phyloP scores from a whole-genome alignment of 2,888 invertebrate species.

The Hypolimnas misippus region DNA sequence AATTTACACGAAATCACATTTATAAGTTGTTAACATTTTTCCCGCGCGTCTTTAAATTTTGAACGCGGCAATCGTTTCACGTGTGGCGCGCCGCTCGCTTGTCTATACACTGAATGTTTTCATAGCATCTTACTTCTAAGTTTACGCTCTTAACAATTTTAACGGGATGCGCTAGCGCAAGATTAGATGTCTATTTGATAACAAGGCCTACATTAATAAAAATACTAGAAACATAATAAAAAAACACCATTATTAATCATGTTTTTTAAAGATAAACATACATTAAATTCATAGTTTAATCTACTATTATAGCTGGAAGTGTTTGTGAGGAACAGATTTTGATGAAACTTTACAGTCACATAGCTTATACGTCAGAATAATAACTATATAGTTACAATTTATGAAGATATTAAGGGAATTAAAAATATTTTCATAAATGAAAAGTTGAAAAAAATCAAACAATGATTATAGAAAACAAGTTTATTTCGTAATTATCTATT shows the following conservation, averaged over 20 bases:
- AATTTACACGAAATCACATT: conserved; percentile 17
- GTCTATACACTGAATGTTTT: conserved; percentile 70
- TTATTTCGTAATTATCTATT: conserved; percentile 27
- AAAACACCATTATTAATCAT: too few species aligned
- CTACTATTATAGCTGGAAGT: too few species aligned
- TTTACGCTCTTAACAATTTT: conserved; percentile 42
- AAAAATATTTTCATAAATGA: too few species aligned
- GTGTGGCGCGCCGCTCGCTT: conserved; percentile 60
- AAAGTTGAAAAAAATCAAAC: conserved; percentile 21
- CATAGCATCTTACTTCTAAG: conserved; percentile 51
- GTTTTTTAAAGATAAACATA: not conserved
- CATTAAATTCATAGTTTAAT: not conserved
- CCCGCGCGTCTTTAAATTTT: conserved; percentile 53
- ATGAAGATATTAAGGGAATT: too few species aligned
- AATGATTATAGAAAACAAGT: conserved; percentile 25
- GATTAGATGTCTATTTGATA: conserved; percentile 27
- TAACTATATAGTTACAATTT: too few species aligned
- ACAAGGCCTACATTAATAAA: conserved; percentile 5
- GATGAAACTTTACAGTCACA: too few species aligned
- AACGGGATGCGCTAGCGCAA: conserved; percentile 53
- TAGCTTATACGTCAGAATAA: too few species aligned
- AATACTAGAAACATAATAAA: not conserved
- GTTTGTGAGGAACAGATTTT: too few species aligned
- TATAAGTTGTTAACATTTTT: conserved; percentile 30
- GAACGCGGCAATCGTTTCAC: conserved; percentile 51